These are phyloP conservation scores for Eurystomus gularis DNA, from an alignment of 2,113 vertebrate species.

Conservation along the genomic window DNA sequence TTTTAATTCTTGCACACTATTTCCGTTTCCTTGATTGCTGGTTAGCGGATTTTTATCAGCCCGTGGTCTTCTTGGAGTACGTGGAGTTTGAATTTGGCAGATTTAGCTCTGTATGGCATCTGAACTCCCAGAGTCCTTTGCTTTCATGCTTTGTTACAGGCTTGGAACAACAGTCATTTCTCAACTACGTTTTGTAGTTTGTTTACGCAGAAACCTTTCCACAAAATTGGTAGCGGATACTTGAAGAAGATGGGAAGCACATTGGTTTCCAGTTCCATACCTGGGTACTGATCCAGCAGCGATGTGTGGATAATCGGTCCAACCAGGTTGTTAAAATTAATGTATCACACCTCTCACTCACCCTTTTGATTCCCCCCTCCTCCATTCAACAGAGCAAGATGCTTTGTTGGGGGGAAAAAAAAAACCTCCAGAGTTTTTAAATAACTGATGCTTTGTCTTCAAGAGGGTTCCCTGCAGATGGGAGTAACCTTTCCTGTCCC, in stretches of 20 bases:
- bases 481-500: background rate
- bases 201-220: constrained; percentile 67
- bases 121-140: constrained; percentile 64
- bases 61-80: constrained; percentile 43
- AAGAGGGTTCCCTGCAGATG: background rate
- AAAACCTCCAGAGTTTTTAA: constrained; percentile 1
- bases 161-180: constrained; percentile 54
- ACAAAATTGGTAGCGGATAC: constrained; percentile 63
- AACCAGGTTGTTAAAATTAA: background rate
- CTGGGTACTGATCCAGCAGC: constrained; percentile 8
- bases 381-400: constrained; percentile 45
- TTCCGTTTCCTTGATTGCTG: constrained; percentile 52
- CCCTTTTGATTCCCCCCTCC: constrained; percentile 5
- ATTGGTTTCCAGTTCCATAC: constrained; percentile 56
- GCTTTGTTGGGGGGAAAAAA: constrained; percentile 34
- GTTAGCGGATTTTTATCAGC: constrained; percentile 65
- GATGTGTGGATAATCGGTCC: constrained; percentile 12
- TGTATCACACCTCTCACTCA: constrained; percentile 2
- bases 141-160: constrained; percentile 68
- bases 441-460: constrained; percentile 10
- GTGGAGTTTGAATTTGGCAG: constrained; percentile 59
- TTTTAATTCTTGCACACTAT: constrained; percentile 68
- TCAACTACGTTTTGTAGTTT: constrained; percentile 60
- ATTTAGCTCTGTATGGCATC: constrained; percentile 65
- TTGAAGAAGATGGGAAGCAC: constrained; percentile 72